Evolutionary conservation across 2,797 vertebrate genomes (phyloP).

Genomic region (Premnoplex brunnescens): DNA sequence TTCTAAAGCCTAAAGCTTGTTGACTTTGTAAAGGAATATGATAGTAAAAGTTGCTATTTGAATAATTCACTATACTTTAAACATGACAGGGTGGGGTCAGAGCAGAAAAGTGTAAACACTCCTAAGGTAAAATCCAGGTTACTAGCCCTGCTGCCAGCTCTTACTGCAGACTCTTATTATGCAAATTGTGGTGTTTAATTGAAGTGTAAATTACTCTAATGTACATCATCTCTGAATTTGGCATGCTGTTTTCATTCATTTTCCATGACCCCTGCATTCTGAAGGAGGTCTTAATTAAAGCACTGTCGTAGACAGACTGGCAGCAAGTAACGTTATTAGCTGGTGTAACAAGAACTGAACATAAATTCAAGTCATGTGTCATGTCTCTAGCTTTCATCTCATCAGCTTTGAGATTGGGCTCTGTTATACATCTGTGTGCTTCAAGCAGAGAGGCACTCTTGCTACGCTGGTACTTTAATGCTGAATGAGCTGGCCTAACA

Average conservation of each 20-base stretch:
- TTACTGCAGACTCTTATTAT: slow-evolving; percentile 35
- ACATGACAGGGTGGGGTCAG: not conserved
- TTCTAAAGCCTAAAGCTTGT: not conserved
- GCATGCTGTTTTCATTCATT: slow-evolving; percentile 54
- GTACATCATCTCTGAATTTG: slow-evolving; percentile 51
- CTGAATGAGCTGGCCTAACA: not conserved
- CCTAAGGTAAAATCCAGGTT: slow-evolving; percentile 38
- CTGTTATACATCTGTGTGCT: not conserved
- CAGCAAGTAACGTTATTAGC: slow-evolving; percentile 4
- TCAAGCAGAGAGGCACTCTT: slow-evolving; percentile 6
- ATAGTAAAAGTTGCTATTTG: not conserved
- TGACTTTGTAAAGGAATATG: not conserved
- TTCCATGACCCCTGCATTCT: slow-evolving; percentile 53
- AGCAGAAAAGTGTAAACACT: slow-evolving; percentile 20
- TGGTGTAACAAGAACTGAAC: slow-evolving; percentile 13
- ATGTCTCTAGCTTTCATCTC: not conserved
- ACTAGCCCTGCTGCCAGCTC: not conserved
- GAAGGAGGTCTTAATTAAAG: slow-evolving; percentile 54
- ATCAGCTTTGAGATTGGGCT: not conserved
- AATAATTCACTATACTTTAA: not conserved
- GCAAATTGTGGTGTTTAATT: slow-evolving; percentile 50
- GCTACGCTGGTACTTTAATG: not conserved
- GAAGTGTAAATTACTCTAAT: slow-evolving; percentile 57
- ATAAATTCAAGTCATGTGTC: slow-evolving; percentile 1
- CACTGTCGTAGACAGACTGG: not conserved